Conservation (phyloP, 2,113 vertebrate species). For the Saccopteryx bilineata region DNA sequence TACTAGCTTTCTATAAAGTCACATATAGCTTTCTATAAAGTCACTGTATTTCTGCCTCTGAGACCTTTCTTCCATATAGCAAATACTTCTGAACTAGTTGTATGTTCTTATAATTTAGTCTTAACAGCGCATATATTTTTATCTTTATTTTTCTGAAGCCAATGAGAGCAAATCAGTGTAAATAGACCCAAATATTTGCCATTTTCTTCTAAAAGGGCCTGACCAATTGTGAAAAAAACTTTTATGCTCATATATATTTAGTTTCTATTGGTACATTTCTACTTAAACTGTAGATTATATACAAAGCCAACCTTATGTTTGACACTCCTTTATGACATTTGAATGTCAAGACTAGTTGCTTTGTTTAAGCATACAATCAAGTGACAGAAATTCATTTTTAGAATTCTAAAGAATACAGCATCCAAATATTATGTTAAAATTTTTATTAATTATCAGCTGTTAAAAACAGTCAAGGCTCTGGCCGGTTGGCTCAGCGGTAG, state of each 20-base stretch:
- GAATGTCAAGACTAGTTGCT: neutral
- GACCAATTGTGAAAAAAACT: neutral
- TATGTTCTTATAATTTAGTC: conserved; percentile 34
- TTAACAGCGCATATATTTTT: neutral
- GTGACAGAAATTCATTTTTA: neutral
- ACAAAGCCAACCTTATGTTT: neutral
- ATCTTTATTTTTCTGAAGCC: neutral
- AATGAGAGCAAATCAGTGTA: conserved; percentile 16
- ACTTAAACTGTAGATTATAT: conserved; percentile 4
- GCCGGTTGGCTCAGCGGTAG: no score
- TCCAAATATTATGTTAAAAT: neutral
- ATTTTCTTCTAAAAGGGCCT: neutral
- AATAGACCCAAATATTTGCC: neutral
- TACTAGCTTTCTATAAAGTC: neutral
- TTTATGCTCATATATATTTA: neutral
- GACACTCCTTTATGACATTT: conserved; percentile 12
- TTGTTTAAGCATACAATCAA: neutral
- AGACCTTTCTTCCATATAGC: neutral
- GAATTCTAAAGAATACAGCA: neutral
- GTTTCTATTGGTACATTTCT: neutral
- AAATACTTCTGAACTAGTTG: conserved; percentile 6
- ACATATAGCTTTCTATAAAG: neutral
- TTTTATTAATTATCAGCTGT: neutral
- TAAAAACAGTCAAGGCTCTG: neutral
- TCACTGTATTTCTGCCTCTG: neutral